Evolutionary conservation across 1,140 invertebrate species (phyloP).

Genomic region (Thaumetopoea pityocampa): DNA sequence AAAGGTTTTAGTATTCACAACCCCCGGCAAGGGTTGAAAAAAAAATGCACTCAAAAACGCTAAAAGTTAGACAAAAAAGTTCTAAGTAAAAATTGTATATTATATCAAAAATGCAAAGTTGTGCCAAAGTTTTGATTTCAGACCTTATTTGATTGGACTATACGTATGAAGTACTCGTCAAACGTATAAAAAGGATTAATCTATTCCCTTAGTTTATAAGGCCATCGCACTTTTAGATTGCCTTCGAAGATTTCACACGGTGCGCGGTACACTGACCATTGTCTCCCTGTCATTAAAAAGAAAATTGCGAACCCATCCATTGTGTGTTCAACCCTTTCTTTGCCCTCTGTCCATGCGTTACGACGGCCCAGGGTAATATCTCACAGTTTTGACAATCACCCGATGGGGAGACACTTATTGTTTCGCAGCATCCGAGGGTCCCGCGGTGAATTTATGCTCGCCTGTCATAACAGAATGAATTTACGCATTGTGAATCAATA

Average conservation of each 20-base stretch:
- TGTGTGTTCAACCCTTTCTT: constrained; percentile 54
- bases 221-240: constrained; percentile 14
- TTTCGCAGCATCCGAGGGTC: constrained; percentile 67
- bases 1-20: too few species aligned
- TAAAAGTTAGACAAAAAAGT: too few species aligned
- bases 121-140: too few species aligned
- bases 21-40: too few species aligned
- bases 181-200: constrained; percentile 19
- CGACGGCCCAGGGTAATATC: constrained; percentile 56
- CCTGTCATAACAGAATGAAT: constrained; percentile 74
- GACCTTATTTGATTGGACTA: too few species aligned
- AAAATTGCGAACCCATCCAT: constrained; percentile 50
- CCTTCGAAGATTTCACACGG: constrained; percentile 56
- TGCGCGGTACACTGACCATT: constrained; percentile 50
- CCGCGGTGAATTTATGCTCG: constrained; percentile 67
- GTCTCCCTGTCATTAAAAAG: constrained; percentile 55
- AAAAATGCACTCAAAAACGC: too few species aligned
- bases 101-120: too few species aligned
- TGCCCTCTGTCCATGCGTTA: constrained; percentile 52
- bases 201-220: constrained; percentile 19
- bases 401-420: constrained; percentile 57
- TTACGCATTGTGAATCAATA: constrained; percentile 74
- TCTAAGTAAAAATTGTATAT: too few species aligned
- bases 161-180: too few species aligned
- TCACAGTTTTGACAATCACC: constrained; percentile 46